Base-by-base conservation (phyloP, 2,888 invertebrate genomes). In the Zelleria hepariella region DNA sequence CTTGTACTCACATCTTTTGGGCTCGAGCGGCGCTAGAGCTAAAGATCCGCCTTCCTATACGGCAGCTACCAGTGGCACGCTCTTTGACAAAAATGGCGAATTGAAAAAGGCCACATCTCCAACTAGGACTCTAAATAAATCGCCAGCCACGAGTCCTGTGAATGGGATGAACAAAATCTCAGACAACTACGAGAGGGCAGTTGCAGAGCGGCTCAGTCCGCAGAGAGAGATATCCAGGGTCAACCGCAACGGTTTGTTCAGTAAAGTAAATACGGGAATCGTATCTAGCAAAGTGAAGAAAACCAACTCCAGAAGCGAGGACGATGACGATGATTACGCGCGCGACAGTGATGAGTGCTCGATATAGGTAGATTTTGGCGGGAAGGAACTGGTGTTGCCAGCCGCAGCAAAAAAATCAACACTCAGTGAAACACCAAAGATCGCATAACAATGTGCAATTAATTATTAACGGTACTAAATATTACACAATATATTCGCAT, bases 271-370 rank as follows among this genome's bases (percentile, higher is more conserved):
- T 65, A 87, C 89, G 5, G 87, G 88, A 10, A 79, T 82, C 49
- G 88, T 87, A 25, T 78, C 85, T 32, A 75, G 77, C 61, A 79
- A 82, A 64, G 77, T 80, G 59, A 80, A 77, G 67, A 78, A 77
- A 68, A 77, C 63, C 61, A 68, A 67, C 51, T 51, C 58, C 23
- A 77, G 77, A 20, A 68, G 71, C 25, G 82, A 82, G 47, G 87
- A 87, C 10, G 89, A 89, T 4, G 89, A 89, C 62, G 90, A 88
- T 1, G 89, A 89, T 64, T 89, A 90, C 73, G 89, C 90, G 49
- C 78, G 88, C 18, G 91, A 91, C 70, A 91, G 91, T 69, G 91
- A 92, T 73, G 92, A 92, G 73, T 91, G 91, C 75, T 92, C 91
- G 75, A 91, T 92, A 82, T 92, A 55, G 55, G 23, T 20, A n/a